These are phyloP conservation scores for Dryocosmus kuriphilus DNA, from an alignment of 2,888 invertebrate genomes.

Conservation along the genomic window DNA sequence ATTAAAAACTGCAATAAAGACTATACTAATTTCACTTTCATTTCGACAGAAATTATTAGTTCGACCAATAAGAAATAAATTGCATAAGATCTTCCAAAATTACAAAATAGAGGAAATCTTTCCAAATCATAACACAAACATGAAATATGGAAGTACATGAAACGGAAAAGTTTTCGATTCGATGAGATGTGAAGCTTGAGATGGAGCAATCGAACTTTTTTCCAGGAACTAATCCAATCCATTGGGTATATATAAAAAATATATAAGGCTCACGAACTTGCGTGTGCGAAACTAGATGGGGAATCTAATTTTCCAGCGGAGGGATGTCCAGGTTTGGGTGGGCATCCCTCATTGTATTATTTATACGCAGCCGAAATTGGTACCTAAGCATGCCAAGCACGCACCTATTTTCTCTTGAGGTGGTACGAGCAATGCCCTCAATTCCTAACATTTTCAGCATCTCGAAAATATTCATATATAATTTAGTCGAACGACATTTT, in stretches of 20 bases:
- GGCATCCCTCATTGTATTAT: conserved; percentile 74
- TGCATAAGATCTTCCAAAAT: neutral
- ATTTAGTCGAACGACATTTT: conserved; percentile 51
- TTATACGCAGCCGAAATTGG: conserved; percentile 74
- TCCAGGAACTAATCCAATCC: conserved; percentile 2
- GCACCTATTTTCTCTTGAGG: conserved; percentile 64
- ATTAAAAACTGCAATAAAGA: neutral
- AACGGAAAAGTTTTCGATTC: conserved; percentile 34
- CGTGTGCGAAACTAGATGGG: conserved; percentile 75
- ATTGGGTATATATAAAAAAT: neutral
- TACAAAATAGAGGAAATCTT: neutral
- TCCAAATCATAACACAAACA: conserved; percentile 18
- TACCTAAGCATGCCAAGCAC: conserved; percentile 74
- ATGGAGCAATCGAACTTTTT: conserved; percentile 21
- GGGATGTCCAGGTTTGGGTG: conserved; percentile 65
- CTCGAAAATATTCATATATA: conserved; percentile 65
- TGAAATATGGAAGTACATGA: neutral
- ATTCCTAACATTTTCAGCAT: conserved; percentile 63
- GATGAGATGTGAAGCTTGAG: conserved; percentile 23
- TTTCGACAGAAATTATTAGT: neutral
- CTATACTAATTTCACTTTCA: conserved; percentile 1
- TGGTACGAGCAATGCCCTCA: conserved; percentile 59
- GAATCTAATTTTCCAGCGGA: conserved; percentile 74
- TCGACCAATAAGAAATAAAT: neutral
- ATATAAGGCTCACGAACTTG: conserved; percentile 26